Conservation (phyloP, 1,140 invertebrate species). For the Drosophila tristis region DNA sequence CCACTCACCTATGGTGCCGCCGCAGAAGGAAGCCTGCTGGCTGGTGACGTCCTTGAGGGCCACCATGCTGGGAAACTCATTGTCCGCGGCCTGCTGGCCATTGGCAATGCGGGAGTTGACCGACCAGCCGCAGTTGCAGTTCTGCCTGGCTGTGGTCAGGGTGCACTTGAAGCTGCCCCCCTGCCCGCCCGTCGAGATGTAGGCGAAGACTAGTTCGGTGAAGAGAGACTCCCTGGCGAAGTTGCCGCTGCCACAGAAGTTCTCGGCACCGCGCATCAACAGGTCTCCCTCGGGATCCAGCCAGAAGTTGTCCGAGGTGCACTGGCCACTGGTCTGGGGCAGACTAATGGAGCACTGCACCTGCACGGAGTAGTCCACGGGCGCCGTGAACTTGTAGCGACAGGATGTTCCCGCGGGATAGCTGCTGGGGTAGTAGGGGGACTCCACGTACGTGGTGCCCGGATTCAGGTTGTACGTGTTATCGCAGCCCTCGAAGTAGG, state of each 20-base stretch:
- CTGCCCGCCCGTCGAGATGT: constrained; percentile 51
- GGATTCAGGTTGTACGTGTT: constrained; percentile 38
- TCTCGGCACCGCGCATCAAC: constrained; percentile 65
- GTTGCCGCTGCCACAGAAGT: constrained; percentile 70
- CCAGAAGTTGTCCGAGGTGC: constrained; percentile 76
- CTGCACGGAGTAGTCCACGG: constrained; percentile 66
- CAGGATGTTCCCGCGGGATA: constrained; percentile 77
- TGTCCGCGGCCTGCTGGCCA: constrained; percentile 52
- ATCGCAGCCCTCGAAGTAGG: constrained; percentile 73
- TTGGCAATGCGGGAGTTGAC: constrained; percentile 64
- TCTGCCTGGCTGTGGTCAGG: constrained; percentile 41
- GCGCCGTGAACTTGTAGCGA: constrained; percentile 72
- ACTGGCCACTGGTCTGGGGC: constrained; percentile 53
- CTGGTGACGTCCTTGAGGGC: constrained; percentile 59
- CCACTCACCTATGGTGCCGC: constrained; percentile 59
- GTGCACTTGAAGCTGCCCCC: constrained; percentile 64
- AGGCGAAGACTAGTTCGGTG: constrained; percentile 62
- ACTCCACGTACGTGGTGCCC: constrained; percentile 64
- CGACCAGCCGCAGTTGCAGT: constrained; percentile 78
- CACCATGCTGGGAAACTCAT: constrained; percentile 74
- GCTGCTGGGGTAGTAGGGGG: constrained; percentile 67
- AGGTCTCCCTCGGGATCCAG: constrained; percentile 69
- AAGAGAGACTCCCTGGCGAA: constrained; percentile 68
- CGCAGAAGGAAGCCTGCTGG: constrained; percentile 51
- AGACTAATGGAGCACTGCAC: constrained; percentile 59